Evolutionary conservation across 2,888 invertebrate species (phyloP), one percentile per base, ranked within the genome.

Genomic region (Melanostoma mellinum): DNA sequence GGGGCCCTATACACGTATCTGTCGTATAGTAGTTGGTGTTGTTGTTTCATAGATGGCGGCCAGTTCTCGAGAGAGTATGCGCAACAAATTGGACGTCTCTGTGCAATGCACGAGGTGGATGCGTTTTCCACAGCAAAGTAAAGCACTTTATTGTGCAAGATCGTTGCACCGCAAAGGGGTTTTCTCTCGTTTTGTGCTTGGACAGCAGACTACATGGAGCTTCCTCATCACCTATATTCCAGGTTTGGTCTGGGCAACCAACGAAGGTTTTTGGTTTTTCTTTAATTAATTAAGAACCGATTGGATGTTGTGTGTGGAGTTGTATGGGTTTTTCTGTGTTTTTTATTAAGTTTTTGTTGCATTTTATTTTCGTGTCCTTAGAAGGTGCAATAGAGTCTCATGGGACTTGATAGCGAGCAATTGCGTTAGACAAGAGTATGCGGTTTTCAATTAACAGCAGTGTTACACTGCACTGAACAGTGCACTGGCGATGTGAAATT

Each of bases 251-350:
- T 46, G 58, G 44, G 5, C 48, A 44, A 20, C n/a, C 36, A 48
- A 44, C 32, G 61, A 38, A 58, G 52, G 53, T 61, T 63, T 68
- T 72, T n/a, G 46, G 30, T 55, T 58, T 40, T 77, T 46, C 42
- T 69, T 68, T 78, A 84, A 84, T 84, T 84, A 84, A 81, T 81
- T 81, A 77, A 72, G 72, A 76, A 77, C 60, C 72, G 72, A 77
- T 72, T 65, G 58, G 58, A 1, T 55, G 68, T 36, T 50, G n/a
- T 48, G 46, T 36, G 30, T 53, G 52, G 53, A 56, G 67, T 44
- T 60, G 20, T 20, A 20, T 20, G 20, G 20, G 67, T 30, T 53
- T 35, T 44, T 44, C 44, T 44, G 33, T 44, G n/a, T 4, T 33
- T 40, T 33, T 71, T 40, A 48, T 56, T 32, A 30, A 8, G 42